phyloP scores from a whole-genome alignment of 2,797 vertebrate genomes.

The Xenopus petersii region DNA sequence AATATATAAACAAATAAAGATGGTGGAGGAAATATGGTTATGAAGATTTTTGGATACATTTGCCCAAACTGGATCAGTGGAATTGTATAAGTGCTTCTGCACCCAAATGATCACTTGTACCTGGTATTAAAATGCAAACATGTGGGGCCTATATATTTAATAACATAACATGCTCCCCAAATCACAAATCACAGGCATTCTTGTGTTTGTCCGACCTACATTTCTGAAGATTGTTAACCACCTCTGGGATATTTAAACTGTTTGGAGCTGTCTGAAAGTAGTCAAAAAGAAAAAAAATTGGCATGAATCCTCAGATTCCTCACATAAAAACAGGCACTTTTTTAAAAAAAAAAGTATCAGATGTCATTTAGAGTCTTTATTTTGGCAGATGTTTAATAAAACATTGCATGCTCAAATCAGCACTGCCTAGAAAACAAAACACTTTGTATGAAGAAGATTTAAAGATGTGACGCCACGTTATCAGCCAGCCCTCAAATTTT shows the following conservation, averaged over 20 bases:
- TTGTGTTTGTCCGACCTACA: conserved; percentile 15
- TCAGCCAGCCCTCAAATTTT: conserved; percentile 30
- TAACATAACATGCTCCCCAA: background rate
- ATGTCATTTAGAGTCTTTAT: conserved; percentile 29
- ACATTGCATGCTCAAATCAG: conserved; percentile 34
- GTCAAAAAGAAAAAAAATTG: conserved; percentile 27
- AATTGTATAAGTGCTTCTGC: too few species aligned
- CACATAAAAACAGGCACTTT: conserved; percentile 24
- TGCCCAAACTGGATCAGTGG: too few species aligned
- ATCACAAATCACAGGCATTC: conserved; percentile 3
- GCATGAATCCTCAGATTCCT: conserved; percentile 23
- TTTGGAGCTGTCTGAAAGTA: conserved; percentile 21
- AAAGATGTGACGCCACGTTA: conserved; percentile 14
- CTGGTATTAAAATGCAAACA: too few species aligned
- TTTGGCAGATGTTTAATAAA: conserved; percentile 42
- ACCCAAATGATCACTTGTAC: too few species aligned
- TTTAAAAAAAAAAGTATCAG: conserved; percentile 32
- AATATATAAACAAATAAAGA: too few species aligned
- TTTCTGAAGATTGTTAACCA: conserved; percentile 26
- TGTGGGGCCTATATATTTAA: background rate
- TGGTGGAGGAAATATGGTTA: too few species aligned
- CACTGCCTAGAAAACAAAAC: conserved; percentile 27
- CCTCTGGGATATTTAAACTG: conserved; percentile 2
- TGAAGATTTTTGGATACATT: too few species aligned
- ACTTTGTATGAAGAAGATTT: conserved; percentile 28